phyloP scores from a whole-genome alignment of 2,797 vertebrate genomes.

The Ceryle rudis region DNA sequence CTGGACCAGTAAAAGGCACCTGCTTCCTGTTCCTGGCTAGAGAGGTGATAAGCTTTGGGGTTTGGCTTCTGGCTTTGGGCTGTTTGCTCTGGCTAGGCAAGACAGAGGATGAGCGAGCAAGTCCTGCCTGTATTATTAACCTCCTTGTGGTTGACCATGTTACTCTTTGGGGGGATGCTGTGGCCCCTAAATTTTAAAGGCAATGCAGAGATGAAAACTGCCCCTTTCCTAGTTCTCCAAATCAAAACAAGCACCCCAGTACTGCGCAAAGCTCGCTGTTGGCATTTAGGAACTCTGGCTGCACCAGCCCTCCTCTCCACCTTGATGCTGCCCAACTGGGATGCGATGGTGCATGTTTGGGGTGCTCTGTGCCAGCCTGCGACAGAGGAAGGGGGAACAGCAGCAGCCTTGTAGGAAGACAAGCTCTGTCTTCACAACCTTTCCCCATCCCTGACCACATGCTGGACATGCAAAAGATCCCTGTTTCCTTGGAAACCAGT shows the following conservation, averaged over 20 bases:
- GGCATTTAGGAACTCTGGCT: not conserved
- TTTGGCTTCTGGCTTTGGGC: not conserved
- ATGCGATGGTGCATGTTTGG: not conserved
- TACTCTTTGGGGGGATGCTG: not conserved
- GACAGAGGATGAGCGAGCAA: rapidly evolving
- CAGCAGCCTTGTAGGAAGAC: not conserved
- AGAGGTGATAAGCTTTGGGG: not conserved
- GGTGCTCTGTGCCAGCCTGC: not conserved
- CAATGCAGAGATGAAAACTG: not conserved
- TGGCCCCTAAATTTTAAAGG: not conserved
- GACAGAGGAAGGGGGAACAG: not conserved
- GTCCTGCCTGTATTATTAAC: not conserved
- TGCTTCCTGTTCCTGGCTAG: not conserved
- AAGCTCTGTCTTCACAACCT: conserved; percentile 51
- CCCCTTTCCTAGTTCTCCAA: not conserved
- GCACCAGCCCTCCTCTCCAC: not conserved
- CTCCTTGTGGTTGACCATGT: not conserved
- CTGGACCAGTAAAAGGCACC: not conserved
- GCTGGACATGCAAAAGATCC: conserved; percentile 71
- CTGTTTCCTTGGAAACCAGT: conserved; percentile 81
- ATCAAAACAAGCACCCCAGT: rapidly evolving
- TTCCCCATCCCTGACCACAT: conserved; percentile 57
- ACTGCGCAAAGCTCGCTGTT: not conserved
- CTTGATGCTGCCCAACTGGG: not conserved
- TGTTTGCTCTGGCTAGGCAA: not conserved